Percentiles rank a stretch among this genome's conserved stretches.
Evolutionary conservation across 2,113 vertebrate genomes (phyloP).

Genomic region (Gavia stellata): DNA sequence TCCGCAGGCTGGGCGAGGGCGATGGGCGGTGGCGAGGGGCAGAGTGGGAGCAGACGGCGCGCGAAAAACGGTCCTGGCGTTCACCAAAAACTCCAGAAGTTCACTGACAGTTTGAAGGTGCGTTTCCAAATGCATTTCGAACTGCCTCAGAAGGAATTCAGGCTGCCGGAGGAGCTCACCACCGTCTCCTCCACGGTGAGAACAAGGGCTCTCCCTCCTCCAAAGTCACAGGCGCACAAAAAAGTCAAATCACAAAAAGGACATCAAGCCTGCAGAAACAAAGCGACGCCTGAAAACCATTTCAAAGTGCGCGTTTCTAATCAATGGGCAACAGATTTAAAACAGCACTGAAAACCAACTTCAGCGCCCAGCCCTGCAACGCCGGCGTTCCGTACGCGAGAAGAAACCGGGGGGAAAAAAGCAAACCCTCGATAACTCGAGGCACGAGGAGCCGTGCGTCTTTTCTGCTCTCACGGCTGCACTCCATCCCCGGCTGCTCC

Average conservation of each 20-base stretch:
- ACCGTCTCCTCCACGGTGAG: background rate
- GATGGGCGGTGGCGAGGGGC: background rate
- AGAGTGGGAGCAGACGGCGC: background rate
- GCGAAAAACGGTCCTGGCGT: background rate
- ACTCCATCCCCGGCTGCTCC: background rate
- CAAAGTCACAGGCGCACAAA: background rate
- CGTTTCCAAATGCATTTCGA: background rate
- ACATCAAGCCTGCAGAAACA: background rate
- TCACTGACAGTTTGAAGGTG: background rate
- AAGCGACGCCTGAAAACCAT: background rate
- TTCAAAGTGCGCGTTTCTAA: background rate
- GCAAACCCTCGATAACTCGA: too few relatives aligned
- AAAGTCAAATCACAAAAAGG: background rate
- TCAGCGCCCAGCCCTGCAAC: background rate
- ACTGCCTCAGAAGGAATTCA: background rate
- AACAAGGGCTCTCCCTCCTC: background rate
- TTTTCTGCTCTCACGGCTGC: fast-evolving
- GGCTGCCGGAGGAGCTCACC: background rate
- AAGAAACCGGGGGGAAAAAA: background rate
- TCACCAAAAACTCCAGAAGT: background rate
- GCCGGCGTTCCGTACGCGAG: fast-evolving
- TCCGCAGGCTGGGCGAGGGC: background rate
- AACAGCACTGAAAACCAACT: too few relatives aligned
- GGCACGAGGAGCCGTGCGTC: fast-evolving
- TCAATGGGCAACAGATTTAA: background rate